phyloP scores from a whole-genome alignment of 2,113 vertebrate species.

The Hypocryptadius cinnamomeus region DNA sequence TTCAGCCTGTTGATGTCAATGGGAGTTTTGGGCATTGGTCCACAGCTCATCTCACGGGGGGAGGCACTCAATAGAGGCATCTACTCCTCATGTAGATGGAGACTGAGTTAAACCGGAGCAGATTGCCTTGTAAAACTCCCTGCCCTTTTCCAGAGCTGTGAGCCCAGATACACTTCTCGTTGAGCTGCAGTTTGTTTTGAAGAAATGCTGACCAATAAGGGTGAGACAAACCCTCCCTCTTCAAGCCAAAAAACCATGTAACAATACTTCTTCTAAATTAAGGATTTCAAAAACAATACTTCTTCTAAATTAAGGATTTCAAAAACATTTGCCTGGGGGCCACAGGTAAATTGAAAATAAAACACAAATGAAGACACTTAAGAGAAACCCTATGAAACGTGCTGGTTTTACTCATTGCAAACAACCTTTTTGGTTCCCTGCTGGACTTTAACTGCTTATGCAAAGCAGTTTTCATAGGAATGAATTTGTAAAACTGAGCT shows the following conservation, averaged over 20 bases:
- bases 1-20: neutral
- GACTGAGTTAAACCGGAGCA: neutral
- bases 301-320: neutral
- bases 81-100: neutral
- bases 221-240: neutral
- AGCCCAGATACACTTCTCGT: neutral
- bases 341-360: neutral
- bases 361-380: neutral
- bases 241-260: neutral
- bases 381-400: neutral
- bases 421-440: neutral
- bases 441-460: neutral
- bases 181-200: neutral
- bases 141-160: neutral
- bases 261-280: neutral
- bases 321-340: neutral
- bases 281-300: neutral
- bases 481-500: neutral
- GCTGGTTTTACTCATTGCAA: neutral
- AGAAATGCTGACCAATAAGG: neutral
- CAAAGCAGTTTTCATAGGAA: neutral
- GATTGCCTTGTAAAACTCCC: neutral
- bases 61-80: neutral
- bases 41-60: constrained; percentile 8
- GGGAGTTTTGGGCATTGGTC: neutral